Conservation (phyloP, 2,113 vertebrate species). For the Phalacrocorax brasilianus region DNA sequence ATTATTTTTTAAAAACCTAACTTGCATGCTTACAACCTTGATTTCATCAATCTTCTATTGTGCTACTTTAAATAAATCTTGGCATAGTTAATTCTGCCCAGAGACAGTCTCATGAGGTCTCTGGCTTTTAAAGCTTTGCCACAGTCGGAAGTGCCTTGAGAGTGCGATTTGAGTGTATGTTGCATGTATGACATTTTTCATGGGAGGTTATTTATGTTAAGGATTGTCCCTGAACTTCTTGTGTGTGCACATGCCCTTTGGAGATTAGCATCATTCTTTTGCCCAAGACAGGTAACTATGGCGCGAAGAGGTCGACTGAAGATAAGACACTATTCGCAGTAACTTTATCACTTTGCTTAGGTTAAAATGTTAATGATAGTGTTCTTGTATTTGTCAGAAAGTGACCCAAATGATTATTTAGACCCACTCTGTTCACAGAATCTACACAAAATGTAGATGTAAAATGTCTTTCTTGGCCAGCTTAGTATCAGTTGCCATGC, state of each 20-base stretch:
- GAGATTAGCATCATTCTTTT: neutral
- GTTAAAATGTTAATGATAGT: neutral
- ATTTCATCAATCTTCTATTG: neutral
- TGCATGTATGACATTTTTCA: neutral
- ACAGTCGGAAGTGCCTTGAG: neutral
- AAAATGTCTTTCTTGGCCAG: neutral
- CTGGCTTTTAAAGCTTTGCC: neutral
- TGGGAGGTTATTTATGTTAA: neutral
- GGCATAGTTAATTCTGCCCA: neutral
- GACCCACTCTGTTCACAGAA: neutral
- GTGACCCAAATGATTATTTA: neutral
- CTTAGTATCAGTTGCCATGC: neutral
- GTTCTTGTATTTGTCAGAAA: neutral
- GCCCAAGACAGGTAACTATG: neutral
- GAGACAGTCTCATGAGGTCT: neutral
- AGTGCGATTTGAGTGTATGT: neutral
- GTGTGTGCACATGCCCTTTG: neutral
- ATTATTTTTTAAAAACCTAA: neutral
- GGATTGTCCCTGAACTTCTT: neutral
- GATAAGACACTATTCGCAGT: neutral
- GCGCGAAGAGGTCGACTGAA: neutral
- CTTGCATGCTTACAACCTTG: accelerated
- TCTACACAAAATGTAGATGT: too few species aligned
- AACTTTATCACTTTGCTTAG: neutral
- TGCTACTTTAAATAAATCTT: neutral